Conservation (phyloP, 2,113 vertebrate species). For the Otus sunia region DNA sequence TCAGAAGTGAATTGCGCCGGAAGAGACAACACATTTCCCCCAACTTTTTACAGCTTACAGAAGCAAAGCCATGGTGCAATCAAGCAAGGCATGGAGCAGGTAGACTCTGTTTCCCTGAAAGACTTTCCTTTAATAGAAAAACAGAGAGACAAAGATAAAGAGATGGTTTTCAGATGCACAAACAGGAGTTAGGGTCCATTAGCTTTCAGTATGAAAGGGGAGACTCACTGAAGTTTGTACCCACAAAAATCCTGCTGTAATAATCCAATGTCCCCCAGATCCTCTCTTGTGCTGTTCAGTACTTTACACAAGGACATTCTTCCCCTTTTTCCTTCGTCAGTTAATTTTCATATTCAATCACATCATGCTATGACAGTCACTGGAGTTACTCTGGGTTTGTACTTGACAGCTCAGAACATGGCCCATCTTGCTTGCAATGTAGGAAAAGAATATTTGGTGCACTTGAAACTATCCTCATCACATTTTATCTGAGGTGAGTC, state of each 20-base stretch:
- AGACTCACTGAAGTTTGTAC: not conserved
- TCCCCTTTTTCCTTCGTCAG: not conserved
- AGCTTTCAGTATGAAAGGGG: not conserved
- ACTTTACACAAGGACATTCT: not conserved
- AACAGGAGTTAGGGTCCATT: not conserved
- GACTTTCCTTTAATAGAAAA: not conserved
- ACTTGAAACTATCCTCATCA: not conserved
- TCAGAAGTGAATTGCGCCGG: not conserved
- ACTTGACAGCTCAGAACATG: not conserved
- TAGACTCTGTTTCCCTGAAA: not conserved
- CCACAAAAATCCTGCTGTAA: not conserved
- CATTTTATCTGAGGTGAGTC: not conserved
- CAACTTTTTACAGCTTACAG: not conserved
- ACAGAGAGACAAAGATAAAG: not conserved
- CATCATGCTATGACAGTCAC: not conserved
- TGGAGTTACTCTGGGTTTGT: not conserved
- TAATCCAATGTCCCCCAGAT: not conserved
- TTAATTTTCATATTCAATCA: not conserved
- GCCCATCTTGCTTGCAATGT: not conserved
- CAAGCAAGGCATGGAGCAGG: not conserved
- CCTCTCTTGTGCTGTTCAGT: not conserved
- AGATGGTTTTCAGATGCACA: not conserved
- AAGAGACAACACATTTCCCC: not conserved
- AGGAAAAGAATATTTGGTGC: not conserved
- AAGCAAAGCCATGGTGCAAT: not conserved